Base-by-base conservation (phyloP, 2,888 invertebrate genomes). In the Thereva nobilitata region DNA sequence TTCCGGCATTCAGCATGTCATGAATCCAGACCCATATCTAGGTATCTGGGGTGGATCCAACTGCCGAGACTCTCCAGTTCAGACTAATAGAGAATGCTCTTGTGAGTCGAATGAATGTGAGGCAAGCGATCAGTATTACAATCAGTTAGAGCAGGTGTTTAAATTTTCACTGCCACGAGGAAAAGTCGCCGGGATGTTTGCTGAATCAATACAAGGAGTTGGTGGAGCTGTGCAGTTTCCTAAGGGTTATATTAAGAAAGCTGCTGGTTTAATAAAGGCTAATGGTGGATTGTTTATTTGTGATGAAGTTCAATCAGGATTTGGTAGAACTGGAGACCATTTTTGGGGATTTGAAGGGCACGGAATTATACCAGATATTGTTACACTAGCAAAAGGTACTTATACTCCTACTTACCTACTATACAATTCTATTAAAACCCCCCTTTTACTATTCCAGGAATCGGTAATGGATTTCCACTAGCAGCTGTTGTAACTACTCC, bases 261-360 rank as follows among this genome's bases (percentile, higher is more conserved):
- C 93, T 0, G 89, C 89, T 71, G 87, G 92, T 35, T 78, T 91
- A 52, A 86, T 97, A 0, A 88, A 89, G 71, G 83, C 87, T 53
- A 86, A 89, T 74, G 97, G 96, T 1, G 98, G 97, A 4, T 73
- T 98, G 1, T 93, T 89, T 75, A 89, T 99, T 67, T 86, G 94
- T 4, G 98, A 98, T 81, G 98, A 99, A 85, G 93, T 97, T 0
- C 98, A 98, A 83, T 94, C 96, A 1, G 98, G 98, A 3, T 97
- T 99, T 77, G 98, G 95, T 0, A 85, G 98, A 68, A 93, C 95
- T 0, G 98, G 98, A 0, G 92, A 93, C 56, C 86, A 92, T 75
- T 98, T 90, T 82, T 98, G 98, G 98, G 96, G 96, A n/a, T 98
- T 97, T 77, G 86, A 97, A 80, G 84, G 84, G 10, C 96, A 97